phyloP scores from a whole-genome alignment of 2,113 vertebrate genomes.

The Sardina pilchardus region DNA sequence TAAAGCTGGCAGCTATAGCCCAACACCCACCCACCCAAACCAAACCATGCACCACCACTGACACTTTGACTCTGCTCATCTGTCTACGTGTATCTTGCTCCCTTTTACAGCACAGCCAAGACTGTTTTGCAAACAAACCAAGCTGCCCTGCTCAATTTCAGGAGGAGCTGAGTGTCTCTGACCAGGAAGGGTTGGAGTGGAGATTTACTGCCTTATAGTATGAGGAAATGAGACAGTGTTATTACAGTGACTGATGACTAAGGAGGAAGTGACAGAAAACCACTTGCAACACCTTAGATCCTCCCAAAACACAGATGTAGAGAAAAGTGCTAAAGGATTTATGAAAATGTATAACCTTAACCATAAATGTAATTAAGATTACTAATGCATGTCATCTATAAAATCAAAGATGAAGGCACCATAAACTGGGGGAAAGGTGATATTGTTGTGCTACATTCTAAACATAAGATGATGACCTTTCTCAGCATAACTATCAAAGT shows the following conservation, averaged over 20 bases:
- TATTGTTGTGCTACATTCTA: conserved; percentile 47
- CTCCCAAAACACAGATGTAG: not conserved
- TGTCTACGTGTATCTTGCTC: not conserved
- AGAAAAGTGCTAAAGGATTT: not conserved
- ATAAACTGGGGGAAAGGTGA: conserved; percentile 68
- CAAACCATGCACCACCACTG: not conserved
- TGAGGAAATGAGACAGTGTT: not conserved
- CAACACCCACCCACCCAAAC: not conserved
- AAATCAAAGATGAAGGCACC: not conserved
- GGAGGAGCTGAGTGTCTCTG: not conserved
- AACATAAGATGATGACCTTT: conserved; percentile 66
- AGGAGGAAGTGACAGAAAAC: not conserved
- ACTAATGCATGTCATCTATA: not conserved
- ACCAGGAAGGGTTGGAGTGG: not conserved
- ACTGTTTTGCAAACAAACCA: not conserved
- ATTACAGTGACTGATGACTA: not conserved
- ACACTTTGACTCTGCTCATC: no score
- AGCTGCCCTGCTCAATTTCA: not conserved
- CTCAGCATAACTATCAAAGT: conserved; percentile 28
- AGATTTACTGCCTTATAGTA: not conserved
- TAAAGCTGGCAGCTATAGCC: not conserved
- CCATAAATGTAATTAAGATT: not conserved
- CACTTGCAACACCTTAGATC: not conserved
- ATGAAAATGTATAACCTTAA: not conserved
- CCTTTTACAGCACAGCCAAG: no score